Base-by-base conservation (phyloP, 2,113 vertebrate genomes). In the Chiloscyllium plagiosum region DNA sequence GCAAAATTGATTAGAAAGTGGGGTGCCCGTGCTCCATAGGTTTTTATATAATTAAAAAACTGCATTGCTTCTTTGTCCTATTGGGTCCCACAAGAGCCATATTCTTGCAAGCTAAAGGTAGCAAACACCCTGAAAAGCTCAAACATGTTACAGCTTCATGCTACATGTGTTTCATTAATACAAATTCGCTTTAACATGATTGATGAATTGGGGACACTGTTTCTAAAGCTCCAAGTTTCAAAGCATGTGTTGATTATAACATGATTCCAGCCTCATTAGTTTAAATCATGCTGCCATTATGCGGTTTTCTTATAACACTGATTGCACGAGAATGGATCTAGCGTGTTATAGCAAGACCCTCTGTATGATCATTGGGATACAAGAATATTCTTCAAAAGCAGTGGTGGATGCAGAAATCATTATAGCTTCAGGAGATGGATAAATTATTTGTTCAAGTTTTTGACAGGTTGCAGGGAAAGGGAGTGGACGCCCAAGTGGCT, bases 1-100 rank as follows among this genome's bases (percentile, higher is more conserved):
- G 37, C 87, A 92, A 92, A 65, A 92, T 92, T 92, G 29, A 92
- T 65, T n/a, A 92, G 87, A 92, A 61, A 17, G 52, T 92, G 87
- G 56, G 52, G 87, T 92, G 29, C 33, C 56, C 4, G 4, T 65
- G 29, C 87, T 92, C 26, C 33, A 56, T 33, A 65, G 87, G 56
- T 61, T 92, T 29, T 61, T 1, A 13, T 65, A 33, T 92, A 92
- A 92, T 65, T 61, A 92, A 65, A 37, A 50, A 42, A 24, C 19
- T 29, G 70, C 37, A 6, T 65, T 37, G 87, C 56, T 19, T 0
- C n/a, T 13, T 92, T 92, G 56, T 12, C 33, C 87, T 52, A 90
- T 15, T 90, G 52, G 87, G 33, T 92, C 6, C 56, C 56, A 65
- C 29, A 19, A 4, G 29, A 26, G 33, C 29, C 52, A 1, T 61